Conservation (phyloP, 2,113 vertebrate genomes). For the Seriola rivoliana region DNA sequence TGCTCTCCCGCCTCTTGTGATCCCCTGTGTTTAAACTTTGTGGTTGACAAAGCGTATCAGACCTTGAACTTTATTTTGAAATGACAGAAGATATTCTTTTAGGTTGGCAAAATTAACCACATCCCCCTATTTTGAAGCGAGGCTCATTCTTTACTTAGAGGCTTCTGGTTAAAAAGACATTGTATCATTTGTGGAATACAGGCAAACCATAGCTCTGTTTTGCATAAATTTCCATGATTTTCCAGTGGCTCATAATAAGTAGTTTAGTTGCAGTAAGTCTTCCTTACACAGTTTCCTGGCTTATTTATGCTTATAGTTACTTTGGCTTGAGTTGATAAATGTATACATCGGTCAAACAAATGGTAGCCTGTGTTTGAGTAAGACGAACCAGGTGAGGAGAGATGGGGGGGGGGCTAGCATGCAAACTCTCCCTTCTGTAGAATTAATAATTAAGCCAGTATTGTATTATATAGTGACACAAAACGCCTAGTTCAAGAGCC, state of each 20-base stretch:
- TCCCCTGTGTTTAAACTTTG: background rate
- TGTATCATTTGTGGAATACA: conserved; percentile 25
- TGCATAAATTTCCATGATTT: conserved; percentile 48
- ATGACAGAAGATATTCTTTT: background rate
- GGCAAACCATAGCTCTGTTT: conserved; percentile 26
- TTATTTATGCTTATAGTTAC: background rate
- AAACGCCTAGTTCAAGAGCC: conserved; percentile 2
- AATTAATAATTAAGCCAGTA: conserved; percentile 53
- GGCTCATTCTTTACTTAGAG: conserved; percentile 15
- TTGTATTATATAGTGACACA: conserved; percentile 25
- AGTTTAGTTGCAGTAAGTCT: conserved; percentile 30
- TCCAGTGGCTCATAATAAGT: conserved; percentile 36
- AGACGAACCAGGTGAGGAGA: background rate
- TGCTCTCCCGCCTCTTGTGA: background rate
- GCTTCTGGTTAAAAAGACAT: conserved; percentile 14
- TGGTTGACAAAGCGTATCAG: background rate
- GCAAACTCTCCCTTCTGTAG: background rate
- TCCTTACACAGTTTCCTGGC: conserved; percentile 17
- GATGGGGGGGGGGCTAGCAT: background rate
- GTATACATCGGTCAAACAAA: conserved; percentile 35
- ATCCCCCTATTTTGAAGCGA: conserved; percentile 6
- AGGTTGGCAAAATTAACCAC: conserved; percentile 31
- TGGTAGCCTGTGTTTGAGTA: conserved; percentile 5
- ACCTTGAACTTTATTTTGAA: conserved; percentile 24
- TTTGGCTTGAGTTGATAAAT: conserved; percentile 20